Evolutionary conservation across 2,888 invertebrate genomes (phyloP).

Genomic region (Fragum sueziense): DNA sequence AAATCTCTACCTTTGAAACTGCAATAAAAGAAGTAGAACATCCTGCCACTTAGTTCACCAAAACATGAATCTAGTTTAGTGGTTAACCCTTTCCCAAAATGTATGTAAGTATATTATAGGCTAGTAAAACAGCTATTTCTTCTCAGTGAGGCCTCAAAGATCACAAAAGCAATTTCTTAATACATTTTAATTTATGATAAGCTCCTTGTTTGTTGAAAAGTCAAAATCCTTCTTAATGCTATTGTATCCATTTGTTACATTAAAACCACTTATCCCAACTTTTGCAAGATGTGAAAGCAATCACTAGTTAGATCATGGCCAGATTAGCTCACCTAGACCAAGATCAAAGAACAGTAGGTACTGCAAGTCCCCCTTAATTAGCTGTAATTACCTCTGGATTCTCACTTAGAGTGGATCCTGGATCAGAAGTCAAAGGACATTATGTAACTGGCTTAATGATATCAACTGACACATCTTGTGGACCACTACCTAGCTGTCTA

Average conservation of each 20-base stretch:
- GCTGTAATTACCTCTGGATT: slow-evolving; percentile 12
- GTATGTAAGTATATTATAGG: too few relatives aligned
- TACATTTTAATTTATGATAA: too few relatives aligned
- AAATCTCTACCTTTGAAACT: slow-evolving; percentile 14
- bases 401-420: slow-evolving; percentile 6
- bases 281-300: slow-evolving; percentile 2
- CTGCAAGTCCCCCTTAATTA: slow-evolving; percentile 6
- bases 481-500: background rate
- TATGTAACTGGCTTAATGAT: slow-evolving; percentile 18
- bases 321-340: slow-evolving; percentile 11
- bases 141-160: too few relatives aligned
- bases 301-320: background rate
- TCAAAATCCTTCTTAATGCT: too few relatives aligned
- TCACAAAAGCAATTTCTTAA: too few relatives aligned
- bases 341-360: slow-evolving; percentile 17
- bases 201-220: too few relatives aligned
- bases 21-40: background rate
- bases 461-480: background rate
- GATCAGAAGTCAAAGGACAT: background rate
- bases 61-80: too few relatives aligned
- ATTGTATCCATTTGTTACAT: too few relatives aligned
- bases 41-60: too few relatives aligned
- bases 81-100: too few relatives aligned
- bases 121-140: too few relatives aligned
- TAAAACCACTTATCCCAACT: too few relatives aligned